Evolutionary conservation across 2,797 vertebrate species (phyloP), one percentile per base, ranked within the genome.

Genomic region (Alauda arvensis): DNA sequence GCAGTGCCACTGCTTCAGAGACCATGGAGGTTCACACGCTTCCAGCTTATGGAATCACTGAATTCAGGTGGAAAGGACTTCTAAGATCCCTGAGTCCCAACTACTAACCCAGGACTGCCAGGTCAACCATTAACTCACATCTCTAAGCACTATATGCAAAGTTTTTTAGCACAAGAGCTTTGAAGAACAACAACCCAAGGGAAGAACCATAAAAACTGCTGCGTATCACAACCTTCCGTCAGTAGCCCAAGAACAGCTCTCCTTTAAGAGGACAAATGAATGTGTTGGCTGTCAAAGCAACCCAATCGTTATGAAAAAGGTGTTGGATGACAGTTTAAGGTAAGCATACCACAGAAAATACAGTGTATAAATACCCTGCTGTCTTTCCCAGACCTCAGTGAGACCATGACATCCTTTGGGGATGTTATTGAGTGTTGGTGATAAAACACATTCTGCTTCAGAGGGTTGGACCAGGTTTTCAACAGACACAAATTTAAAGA

Each of bases 11-110:
- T 0, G 6, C 24, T 19, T 28, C 20, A 40, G 10, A 48, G 25
- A 56, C 6, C 28, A 26, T 1, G 0, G 17, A 18, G 9, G 4
- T 5, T 43, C 15, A 20, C 11, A 8, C 0, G 0, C 2, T 61
- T 63, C 11, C 1, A 57, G 1, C 8, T 26, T 4, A 10, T 4
- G 46, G n/a, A 85, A 45, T 33, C 52, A 33, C 18, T 37, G 24
- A 33, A 45, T 51, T 39, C 17, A 8, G 11, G 1, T 52, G 33
- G 52, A 29, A 59, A 52, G 7, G 33, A 21, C 20, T 9, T 51
- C 29, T 12, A 11, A 21, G 20, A 15, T 10, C 29, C 21, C 25
- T 16, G 29, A 85, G 14, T 16, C 31, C 31, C 39, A 33, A 0
- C 19, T 57, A 14, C 24, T 45, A 33, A 39, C 16, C 15, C 23